A percentile compares a stretch with the other conserved stretches of the same genome.
These are phyloP conservation scores for Heteropelma amictum DNA, from an alignment of 2,888 invertebrate species.

Conservation along the genomic window DNA sequence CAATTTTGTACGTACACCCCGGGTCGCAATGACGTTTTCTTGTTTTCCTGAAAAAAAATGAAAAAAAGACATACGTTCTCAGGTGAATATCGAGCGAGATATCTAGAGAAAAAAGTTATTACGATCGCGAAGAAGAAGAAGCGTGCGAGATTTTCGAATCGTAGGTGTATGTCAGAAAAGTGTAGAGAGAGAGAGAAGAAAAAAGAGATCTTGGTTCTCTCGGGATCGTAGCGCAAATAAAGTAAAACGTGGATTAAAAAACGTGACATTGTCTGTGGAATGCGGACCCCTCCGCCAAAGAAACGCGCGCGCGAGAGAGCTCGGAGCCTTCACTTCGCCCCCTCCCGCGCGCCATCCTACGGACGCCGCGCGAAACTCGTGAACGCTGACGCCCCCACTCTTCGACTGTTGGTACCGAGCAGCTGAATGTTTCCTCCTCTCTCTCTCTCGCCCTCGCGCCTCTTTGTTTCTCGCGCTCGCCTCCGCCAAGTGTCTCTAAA, in stretches of 20 bases:
- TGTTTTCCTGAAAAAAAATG: no score
- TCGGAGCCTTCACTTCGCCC: slow-evolving; percentile 59
- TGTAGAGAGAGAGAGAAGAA: background rate
- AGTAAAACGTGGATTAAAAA: slow-evolving; percentile 77
- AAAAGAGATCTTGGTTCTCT: slow-evolving; percentile 32
- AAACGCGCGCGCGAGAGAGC: slow-evolving; percentile 54
- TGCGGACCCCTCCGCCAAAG: slow-evolving; percentile 75
- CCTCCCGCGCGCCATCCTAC: slow-evolving; percentile 42
- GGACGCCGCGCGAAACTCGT: slow-evolving; percentile 22
- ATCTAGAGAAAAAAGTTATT: background rate
- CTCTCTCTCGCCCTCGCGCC: slow-evolving; percentile 26
- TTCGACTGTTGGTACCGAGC: slow-evolving; percentile 33
- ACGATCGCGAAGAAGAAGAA: background rate
- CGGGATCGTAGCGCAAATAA: slow-evolving; percentile 70
- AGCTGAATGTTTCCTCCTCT: slow-evolving; percentile 15
- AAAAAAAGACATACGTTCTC: no score
- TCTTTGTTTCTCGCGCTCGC: slow-evolving; percentile 50
- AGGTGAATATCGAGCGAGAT: no score
- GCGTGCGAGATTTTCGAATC: background rate
- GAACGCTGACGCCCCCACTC: slow-evolving; percentile 38
- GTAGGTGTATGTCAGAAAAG: background rate
- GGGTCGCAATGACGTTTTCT: no score
- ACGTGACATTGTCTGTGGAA: slow-evolving; percentile 78
- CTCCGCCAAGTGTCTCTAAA: slow-evolving; percentile 6
- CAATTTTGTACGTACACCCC: no score